A percentile compares a stretch with the other conserved stretches of the same genome.
These are phyloP conservation scores for Cliona cf. orientalis DNA, from an alignment of 37 sponge, comb jelly and placozoan species.

Conservation along the genomic window DNA sequence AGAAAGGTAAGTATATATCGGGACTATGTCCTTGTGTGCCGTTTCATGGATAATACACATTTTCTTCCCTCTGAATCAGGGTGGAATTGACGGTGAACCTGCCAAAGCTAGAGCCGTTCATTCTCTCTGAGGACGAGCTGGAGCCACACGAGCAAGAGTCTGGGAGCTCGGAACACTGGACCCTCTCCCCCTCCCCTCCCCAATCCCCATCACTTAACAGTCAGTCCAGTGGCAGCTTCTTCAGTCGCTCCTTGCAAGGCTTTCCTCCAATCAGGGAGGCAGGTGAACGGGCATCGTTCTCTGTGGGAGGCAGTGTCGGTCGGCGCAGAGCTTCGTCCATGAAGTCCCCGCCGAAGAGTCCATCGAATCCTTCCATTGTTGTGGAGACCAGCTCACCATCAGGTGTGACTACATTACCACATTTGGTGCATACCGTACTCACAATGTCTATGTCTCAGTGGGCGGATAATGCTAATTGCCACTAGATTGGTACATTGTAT, in stretches of 20 bases:
- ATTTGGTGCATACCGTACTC: no score
- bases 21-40: neutral
- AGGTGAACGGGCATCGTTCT: no score
- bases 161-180: neutral
- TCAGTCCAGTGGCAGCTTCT: neutral
- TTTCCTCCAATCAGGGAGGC: constrained; percentile 24
- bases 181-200: constrained; percentile 22
- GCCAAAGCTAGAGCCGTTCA: constrained; percentile 70
- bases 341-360: no score
- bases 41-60: neutral
- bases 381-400: no score
- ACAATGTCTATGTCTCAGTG: no score
- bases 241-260: neutral
- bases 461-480: no score
- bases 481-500: no score
- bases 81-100: constrained; percentile 69
- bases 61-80: constrained; percentile 21
- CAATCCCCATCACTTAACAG: neutral
- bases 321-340: no score
- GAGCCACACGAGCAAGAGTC: constrained; percentile 20
- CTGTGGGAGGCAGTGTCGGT: no score
- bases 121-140: neutral
- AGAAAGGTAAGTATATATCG: constrained; percentile 45
- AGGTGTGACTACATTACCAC: no score
- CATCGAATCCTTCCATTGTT: no score